phyloP scores from a whole-genome alignment of 2,797 vertebrate genomes.

The Halcyon leucocephala region DNA sequence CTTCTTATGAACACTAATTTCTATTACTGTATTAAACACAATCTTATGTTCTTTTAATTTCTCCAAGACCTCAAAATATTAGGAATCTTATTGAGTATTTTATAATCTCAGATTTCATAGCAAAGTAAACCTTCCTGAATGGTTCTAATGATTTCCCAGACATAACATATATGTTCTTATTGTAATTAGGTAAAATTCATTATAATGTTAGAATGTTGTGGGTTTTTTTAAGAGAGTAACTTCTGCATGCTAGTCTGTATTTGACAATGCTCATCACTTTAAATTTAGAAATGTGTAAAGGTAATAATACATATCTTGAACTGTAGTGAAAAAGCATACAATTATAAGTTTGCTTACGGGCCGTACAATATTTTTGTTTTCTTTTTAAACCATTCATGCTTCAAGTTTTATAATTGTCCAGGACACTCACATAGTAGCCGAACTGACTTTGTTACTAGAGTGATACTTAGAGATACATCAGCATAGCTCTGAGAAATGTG shows the following conservation, averaged over 20 bases:
- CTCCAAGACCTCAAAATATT: background rate
- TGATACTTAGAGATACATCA: background rate
- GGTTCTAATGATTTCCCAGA: background rate
- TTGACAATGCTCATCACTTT: background rate
- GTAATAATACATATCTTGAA: background rate
- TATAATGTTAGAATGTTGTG: background rate
- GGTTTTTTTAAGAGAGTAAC: background rate
- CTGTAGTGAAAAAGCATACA: background rate
- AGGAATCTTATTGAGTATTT: background rate
- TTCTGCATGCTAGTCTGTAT: background rate
- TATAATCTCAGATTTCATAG: background rate
- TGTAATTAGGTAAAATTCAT: background rate
- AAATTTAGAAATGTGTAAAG: background rate
- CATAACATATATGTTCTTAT: background rate
- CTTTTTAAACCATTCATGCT: background rate
- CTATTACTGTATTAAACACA: background rate
- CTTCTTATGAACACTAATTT: background rate
- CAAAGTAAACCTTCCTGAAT: background rate
- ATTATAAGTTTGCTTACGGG: background rate
- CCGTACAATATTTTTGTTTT: background rate
- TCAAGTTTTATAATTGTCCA: background rate
- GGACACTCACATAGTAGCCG: fast-evolving
- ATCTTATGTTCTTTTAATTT: background rate
- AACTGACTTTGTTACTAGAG: background rate
- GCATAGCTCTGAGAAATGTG: background rate